These are phyloP conservation scores for Ophthalmotilapia sp. DNA, from an alignment of 2,113 vertebrate species.

Conservation along the genomic window DNA sequence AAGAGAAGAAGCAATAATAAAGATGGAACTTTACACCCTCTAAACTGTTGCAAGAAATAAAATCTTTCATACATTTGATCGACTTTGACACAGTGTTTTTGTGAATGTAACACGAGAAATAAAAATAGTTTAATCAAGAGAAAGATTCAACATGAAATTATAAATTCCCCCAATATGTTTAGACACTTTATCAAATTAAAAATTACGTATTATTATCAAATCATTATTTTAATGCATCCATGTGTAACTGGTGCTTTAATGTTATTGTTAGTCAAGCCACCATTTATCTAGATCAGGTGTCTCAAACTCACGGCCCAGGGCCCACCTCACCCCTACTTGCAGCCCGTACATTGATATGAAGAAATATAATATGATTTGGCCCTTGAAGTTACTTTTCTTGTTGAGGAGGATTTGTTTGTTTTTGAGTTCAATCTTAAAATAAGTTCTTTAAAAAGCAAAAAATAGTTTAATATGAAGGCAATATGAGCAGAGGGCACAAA, in stretches of 20 bases:
- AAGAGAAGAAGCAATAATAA: neutral
- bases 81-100: neutral
- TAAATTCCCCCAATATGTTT: neutral
- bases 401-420: neutral
- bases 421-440: neutral
- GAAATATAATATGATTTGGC: neutral
- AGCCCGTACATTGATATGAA: neutral
- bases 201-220: neutral
- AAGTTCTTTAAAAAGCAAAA: neutral
- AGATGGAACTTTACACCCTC: neutral
- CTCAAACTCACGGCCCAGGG: accelerated
- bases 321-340: neutral
- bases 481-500: neutral
- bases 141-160: neutral
- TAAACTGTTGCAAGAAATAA: neutral
- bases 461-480: neutral
- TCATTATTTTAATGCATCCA: neutral
- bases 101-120: neutral
- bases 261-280: neutral
- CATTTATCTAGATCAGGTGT: neutral
- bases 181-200: neutral
- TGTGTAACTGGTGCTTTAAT: neutral
- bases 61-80: neutral
- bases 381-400: neutral
- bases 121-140: neutral